Evolutionary conservation across 2,113 vertebrate species (phyloP), one percentile per base, ranked within the genome.

Genomic region (Caretta caretta): DNA sequence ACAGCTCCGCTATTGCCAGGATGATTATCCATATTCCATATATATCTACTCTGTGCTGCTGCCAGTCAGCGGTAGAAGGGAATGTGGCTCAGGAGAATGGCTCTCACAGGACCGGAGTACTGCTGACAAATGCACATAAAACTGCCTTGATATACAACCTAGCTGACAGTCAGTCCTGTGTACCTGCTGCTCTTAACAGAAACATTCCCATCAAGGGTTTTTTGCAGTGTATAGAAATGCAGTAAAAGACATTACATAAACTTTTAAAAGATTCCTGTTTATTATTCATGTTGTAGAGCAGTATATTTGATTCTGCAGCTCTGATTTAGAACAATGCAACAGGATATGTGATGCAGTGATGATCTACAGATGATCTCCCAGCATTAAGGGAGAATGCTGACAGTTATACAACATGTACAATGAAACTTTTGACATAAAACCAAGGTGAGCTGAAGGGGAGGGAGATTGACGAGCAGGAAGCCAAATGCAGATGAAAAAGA

Each of bases 101-200:
- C 11, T 59, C 14, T 38, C 4, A 3, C 59, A 86, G 38, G 56
- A 35, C 62, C 76, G 7, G 4, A 72, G 81, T 86, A 8, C 1
- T 69, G 29, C 87, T 19, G 35, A 5, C 17, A 76, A 96, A 50
- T 88, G 27, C 31, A 8, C n/a, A 46, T 56, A 62, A 93, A 89
- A 4, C 24, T 87, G 4, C 17, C 79, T 2, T 89, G 5, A 38
- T 62, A 83, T 49, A 51, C 19, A 92, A 46, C 5, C 4, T 17
- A 79, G 11, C 9, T 92, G 56, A 42, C 76, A 79, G 65, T 51
- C 46, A 91, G 79, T 51, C 87, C 0, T 0, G 24, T 54, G 38
- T 86, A 84, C 10, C 54, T 57, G 31, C 4, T 65, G 20, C 84
- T 59, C 29, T 29, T 81, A 38, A 80, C 16, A 75, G 42, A 35